Evolutionary conservation across 1,140 invertebrate species (phyloP).

Genomic region (Eumaeus atala): DNA sequence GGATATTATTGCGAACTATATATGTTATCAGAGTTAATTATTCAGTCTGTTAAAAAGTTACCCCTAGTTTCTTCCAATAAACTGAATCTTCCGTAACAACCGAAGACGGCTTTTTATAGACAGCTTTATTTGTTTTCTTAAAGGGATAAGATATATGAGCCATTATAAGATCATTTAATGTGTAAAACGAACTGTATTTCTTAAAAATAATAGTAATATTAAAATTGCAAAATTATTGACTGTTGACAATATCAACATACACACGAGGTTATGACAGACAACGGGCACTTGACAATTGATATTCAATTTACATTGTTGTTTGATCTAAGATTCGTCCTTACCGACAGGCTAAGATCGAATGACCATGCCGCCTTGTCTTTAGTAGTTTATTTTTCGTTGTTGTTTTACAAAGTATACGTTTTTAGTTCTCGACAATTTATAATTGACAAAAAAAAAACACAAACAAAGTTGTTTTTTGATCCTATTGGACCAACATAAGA

Average conservation of each 20-base stretch:
- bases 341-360: no score
- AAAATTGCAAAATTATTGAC: neutral
- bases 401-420: no score
- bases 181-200: neutral
- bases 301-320: no score
- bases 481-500: no score
- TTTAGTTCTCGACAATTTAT: no score
- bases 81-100: slow-evolving; percentile 83
- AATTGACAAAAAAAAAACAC: no score
- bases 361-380: no score
- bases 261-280: slow-evolving; percentile 1
- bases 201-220: neutral
- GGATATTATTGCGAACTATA: no score
- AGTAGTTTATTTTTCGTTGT: no score
- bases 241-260: slow-evolving; percentile 1
- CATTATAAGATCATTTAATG: slow-evolving; percentile 30
- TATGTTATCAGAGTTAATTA: no score
- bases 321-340: no score
- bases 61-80: slow-evolving; percentile 90
- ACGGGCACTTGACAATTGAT: neutral
- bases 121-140: slow-evolving; percentile 83
- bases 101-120: slow-evolving; percentile 79
- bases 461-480: no score
- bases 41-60: slow-evolving; percentile 61
- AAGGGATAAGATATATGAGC: slow-evolving; percentile 74